Evolutionary conservation across 2,888 invertebrate genomes (phyloP).

Genomic region (Agriopis aurantiaria): DNA sequence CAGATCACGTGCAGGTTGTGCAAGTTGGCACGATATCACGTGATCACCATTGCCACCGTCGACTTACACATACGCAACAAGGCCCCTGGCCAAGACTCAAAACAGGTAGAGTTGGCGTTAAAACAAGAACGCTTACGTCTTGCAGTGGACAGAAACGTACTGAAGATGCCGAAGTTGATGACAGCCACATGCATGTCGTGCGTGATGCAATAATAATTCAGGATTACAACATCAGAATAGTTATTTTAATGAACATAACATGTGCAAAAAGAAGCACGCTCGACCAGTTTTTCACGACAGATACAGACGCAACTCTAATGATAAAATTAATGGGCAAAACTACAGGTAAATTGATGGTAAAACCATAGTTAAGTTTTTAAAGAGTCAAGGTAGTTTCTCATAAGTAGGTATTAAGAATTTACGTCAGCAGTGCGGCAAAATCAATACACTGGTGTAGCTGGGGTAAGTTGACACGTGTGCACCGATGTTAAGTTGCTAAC

Average conservation of each 20-base stretch:
- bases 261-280: constrained; percentile 20
- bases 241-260: constrained; percentile 11
- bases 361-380: constrained; percentile 36
- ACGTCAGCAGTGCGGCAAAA: constrained; percentile 26
- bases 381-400: constrained; percentile 37
- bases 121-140: too few relatives aligned
- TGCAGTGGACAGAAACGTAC: too few relatives aligned
- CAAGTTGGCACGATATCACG: too few relatives aligned
- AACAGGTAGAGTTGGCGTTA: too few relatives aligned
- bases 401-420: constrained; percentile 5
- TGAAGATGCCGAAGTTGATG: too few relatives aligned
- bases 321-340: constrained; percentile 37
- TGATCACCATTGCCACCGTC: too few relatives aligned
- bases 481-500: background rate
- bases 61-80: too few relatives aligned
- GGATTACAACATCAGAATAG: background rate
- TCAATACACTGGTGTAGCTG: constrained; percentile 23
- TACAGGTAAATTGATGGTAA: constrained; percentile 16
- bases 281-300: constrained; percentile 35
- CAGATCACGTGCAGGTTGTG: too few relatives aligned
- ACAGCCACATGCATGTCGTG: too few relatives aligned
- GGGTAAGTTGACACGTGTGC: constrained; percentile 8
- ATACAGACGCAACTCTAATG: constrained; percentile 31
- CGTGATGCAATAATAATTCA: background rate
- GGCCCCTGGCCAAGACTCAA: too few relatives aligned